Evolutionary conservation across 2,888 invertebrate genomes (phyloP).

Genomic region (Clivina fossor): DNA sequence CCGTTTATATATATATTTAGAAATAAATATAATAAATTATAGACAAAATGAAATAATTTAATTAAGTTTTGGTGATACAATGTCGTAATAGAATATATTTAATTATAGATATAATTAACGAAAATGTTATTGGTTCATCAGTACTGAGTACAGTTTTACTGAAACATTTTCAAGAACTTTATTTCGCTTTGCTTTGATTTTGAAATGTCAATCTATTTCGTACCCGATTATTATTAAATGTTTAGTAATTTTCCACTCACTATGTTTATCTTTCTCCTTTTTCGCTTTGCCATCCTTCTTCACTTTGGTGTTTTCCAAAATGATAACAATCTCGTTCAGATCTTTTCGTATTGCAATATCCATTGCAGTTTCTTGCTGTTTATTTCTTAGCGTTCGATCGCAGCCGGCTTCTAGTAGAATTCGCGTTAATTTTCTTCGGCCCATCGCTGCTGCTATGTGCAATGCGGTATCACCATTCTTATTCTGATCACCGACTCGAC

Average conservation of each 20-base stretch:
- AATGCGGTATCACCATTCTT: slow-evolving; percentile 95
- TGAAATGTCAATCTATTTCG: too few relatives aligned
- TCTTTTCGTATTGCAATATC: slow-evolving; percentile 90
- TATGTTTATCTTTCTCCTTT: slow-evolving; percentile 50
- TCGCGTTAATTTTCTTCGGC: slow-evolving; percentile 84
- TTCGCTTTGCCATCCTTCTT: slow-evolving; percentile 51
- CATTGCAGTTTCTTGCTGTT: slow-evolving; percentile 85
- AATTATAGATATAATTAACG: too few relatives aligned
- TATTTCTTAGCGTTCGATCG: slow-evolving; percentile 70
- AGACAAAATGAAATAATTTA: too few relatives aligned
- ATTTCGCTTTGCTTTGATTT: too few relatives aligned
- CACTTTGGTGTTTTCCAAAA: slow-evolving; percentile 61
- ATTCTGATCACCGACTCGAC: slow-evolving; percentile 78
- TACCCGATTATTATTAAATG: too few relatives aligned
- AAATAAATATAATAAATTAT: too few relatives aligned
- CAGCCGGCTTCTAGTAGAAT: slow-evolving; percentile 87
- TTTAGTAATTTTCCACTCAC: slow-evolving; percentile 30
- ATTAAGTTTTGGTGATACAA: too few relatives aligned
- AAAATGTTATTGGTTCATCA: too few relatives aligned
- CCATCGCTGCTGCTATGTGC: slow-evolving; percentile 94
- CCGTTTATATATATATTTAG: too few relatives aligned
- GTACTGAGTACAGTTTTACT: too few relatives aligned
- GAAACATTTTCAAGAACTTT: too few relatives aligned
- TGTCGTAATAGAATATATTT: too few relatives aligned
- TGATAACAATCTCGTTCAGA: slow-evolving; percentile 78